Conservation (phyloP, 2,888 invertebrate genomes). For the Eueremaeus valkanovi region DNA sequence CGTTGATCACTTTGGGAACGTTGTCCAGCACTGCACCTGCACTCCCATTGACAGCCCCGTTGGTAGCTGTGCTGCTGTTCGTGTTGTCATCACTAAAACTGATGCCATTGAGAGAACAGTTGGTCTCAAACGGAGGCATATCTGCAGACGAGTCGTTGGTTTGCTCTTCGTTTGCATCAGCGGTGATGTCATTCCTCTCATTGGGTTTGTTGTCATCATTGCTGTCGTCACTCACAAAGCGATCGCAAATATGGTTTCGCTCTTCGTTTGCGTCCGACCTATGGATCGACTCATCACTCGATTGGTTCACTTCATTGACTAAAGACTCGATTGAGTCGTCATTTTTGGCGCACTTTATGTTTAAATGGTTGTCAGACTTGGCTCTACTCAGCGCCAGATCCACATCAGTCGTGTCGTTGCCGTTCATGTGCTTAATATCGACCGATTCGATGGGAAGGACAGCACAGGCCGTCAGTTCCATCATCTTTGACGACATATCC, state of each 20-base stretch:
- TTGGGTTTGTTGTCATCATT: not conserved
- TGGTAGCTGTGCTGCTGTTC: too few species aligned
- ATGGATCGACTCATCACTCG: not conserved
- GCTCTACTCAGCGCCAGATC: not conserved
- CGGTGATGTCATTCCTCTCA: too few species aligned
- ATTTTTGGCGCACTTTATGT: not conserved
- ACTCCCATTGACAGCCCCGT: not conserved
- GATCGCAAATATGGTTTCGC: not conserved
- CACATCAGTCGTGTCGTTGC: not conserved
- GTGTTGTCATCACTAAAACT: too few species aligned
- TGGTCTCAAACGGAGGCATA: too few species aligned
- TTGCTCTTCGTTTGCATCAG: not conserved
- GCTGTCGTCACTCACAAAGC: not conserved
- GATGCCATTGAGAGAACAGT: too few species aligned
- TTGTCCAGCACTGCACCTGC: not conserved
- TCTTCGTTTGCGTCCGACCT: too few species aligned
- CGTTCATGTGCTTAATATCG: not conserved
- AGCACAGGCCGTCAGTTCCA: slow-evolving; percentile 26
- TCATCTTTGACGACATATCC: slow-evolving; percentile 32
- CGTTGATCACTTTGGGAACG: slow-evolving; percentile 17
- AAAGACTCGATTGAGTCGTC: not conserved
- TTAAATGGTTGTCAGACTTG: not conserved
- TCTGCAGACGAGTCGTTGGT: too few species aligned
- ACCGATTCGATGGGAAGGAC: not conserved
- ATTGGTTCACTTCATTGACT: not conserved